Conservation (phyloP, 2,113 vertebrate genomes). For the Isurus oxyrinchus region DNA sequence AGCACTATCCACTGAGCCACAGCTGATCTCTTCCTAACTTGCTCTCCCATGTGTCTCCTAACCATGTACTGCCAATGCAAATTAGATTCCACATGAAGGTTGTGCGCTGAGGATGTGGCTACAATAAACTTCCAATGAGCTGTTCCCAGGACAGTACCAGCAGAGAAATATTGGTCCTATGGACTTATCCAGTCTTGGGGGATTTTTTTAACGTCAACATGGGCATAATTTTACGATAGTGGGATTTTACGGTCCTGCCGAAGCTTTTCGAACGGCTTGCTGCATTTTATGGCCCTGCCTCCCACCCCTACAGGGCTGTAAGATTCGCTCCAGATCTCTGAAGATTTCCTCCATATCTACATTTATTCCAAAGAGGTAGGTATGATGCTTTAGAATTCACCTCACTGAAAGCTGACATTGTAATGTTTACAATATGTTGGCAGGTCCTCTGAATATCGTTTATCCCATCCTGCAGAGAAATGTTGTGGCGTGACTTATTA, state of each 20-base stretch:
- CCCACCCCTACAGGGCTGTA: no score
- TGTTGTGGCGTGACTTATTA: background rate
- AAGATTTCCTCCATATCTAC: background rate
- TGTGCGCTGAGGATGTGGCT: no score
- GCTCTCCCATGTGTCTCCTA: background rate
- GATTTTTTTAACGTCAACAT: background rate
- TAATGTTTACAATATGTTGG: background rate
- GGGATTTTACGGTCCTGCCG: no score
- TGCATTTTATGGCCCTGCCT: no score
- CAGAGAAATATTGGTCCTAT: background rate
- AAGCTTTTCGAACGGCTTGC: no score
- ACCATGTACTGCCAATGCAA: no score
- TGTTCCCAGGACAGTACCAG: no score
- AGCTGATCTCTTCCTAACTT: background rate
- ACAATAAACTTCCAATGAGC: no score
- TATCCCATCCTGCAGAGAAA: background rate
- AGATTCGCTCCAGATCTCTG: background rate
- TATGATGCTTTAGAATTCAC: background rate
- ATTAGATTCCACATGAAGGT: no score
- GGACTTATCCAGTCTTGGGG: background rate
- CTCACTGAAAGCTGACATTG: background rate
- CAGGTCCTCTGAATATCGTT: background rate
- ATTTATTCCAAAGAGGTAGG: background rate
- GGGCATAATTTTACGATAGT: no score
- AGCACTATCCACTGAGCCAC: background rate